Evolutionary conservation across 1,140 invertebrate genomes (phyloP).

Genomic region (Argopecten irradians): DNA sequence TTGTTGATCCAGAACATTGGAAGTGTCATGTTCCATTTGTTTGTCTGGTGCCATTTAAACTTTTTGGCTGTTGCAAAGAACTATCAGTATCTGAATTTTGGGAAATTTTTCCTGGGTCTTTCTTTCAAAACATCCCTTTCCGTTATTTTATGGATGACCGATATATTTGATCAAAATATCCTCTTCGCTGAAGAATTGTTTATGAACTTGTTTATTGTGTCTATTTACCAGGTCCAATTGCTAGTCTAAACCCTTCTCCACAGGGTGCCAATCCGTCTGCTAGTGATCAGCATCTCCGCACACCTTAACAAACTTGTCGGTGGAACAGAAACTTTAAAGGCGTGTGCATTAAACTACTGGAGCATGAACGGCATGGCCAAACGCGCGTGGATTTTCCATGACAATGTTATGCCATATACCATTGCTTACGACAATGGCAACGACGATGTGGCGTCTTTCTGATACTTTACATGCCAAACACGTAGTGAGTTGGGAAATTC

Average conservation of each 20-base stretch:
- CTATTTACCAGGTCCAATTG: constrained; percentile 60
- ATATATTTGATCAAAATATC: no score
- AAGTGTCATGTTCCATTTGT: no score
- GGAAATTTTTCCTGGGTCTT: no score
- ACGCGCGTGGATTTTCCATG: constrained; percentile 59
- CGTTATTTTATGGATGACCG: no score
- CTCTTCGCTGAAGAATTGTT: no score
- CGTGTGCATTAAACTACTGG: constrained; percentile 66
- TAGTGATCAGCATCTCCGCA: constrained; percentile 56
- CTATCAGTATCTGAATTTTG: no score
- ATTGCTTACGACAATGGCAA: constrained; percentile 60
- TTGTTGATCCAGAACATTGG: no score
- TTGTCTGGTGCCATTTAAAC: no score
- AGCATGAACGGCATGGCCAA: constrained; percentile 65
- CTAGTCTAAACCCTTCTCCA: constrained; percentile 66
- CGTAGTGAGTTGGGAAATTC: no score
- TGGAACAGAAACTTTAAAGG: constrained; percentile 63
- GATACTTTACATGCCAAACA: constrained; percentile 64
- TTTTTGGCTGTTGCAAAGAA: no score
- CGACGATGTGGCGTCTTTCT: constrained; percentile 66
- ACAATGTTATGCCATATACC: constrained; percentile 58
- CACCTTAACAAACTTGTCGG: constrained; percentile 68
- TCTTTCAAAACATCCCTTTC: no score
- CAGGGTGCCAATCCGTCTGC: constrained; percentile 66
- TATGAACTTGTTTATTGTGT: no score